Percentiles rank a stretch among this genome's conserved stretches.
Evolutionary conservation across 92 coral and sea anemone genomes (phyloP).

Genomic region (Porites evermanni): DNA sequence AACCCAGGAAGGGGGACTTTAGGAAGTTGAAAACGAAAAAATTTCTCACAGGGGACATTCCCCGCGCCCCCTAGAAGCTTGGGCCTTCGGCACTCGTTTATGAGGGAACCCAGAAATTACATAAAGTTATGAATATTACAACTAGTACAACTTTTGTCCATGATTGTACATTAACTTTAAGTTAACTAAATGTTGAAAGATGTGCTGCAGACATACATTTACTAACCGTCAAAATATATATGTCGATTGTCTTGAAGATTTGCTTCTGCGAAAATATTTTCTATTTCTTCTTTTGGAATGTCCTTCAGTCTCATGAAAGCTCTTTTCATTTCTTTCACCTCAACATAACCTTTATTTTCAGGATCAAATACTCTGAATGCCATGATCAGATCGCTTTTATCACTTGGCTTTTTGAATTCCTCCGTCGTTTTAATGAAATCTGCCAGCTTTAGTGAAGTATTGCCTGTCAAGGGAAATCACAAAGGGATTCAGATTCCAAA

Average conservation of each 20-base stretch:
- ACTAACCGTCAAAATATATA: conserved; percentile 42
- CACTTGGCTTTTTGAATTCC: conserved; percentile 38
- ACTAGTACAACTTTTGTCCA: too few relatives aligned
- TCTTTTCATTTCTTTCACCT: conserved; percentile 23
- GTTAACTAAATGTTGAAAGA: too few relatives aligned
- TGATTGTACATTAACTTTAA: too few relatives aligned
- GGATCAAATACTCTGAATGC: conserved; percentile 47
- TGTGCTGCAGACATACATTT: too few relatives aligned
- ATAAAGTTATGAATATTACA: too few relatives aligned
- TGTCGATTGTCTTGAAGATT: conserved; percentile 27
- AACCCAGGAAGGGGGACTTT: too few relatives aligned
- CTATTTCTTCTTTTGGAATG: conserved; percentile 35
- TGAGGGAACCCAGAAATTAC: too few relatives aligned
- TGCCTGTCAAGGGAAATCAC: conserved; percentile 15
- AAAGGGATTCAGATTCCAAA: neutral
- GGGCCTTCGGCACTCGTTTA: too few relatives aligned
- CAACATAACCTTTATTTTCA: conserved; percentile 40
- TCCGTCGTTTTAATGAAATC: conserved; percentile 42
- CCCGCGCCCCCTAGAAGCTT: too few relatives aligned
- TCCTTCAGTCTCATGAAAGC: conserved; percentile 20
- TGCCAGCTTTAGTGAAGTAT: conserved; percentile 10
- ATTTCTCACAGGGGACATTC: too few relatives aligned
- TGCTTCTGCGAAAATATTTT: conserved; percentile 19
- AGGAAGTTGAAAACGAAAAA: too few relatives aligned
- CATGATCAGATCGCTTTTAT: conserved; percentile 24